Evolutionary conservation across 2,888 invertebrate species (phyloP).

Genomic region (Parnassius glacialis): DNA sequence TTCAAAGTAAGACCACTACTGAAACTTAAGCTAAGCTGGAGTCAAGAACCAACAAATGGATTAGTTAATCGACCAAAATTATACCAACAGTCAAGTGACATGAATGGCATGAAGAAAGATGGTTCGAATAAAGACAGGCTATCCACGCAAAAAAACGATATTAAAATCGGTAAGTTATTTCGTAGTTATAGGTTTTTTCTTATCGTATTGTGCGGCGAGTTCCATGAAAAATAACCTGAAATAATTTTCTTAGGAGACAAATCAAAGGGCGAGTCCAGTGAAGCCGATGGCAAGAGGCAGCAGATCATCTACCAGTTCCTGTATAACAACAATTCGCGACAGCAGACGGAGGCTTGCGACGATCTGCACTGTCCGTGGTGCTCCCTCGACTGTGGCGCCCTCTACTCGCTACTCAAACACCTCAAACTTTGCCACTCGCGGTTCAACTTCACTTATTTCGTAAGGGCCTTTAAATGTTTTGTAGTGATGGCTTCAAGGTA

Average conservation of each 20-base stretch:
- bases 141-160: constrained; percentile 53
- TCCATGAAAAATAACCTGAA: too few relatives aligned
- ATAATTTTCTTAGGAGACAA: constrained; percentile 49
- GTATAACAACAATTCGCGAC: constrained; percentile 96
- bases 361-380: constrained; percentile 98
- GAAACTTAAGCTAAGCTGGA: constrained; percentile 93
- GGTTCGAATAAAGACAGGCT: constrained; percentile 54
- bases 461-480: constrained; percentile 67
- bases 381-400: constrained; percentile 90
- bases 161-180: constrained; percentile 53
- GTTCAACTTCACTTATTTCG: constrained; percentile 95
- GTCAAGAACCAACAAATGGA: constrained; percentile 85
- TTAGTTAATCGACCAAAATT: constrained; percentile 85
- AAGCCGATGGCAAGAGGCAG: constrained; percentile 72
- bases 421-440: constrained; percentile 95
- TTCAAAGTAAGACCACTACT: constrained; percentile 90
- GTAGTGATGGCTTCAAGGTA: too few relatives aligned
- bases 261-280: constrained; percentile 45
- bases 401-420: constrained; percentile 95
- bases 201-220: too few relatives aligned
- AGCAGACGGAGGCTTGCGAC: constrained; percentile 96
- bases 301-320: constrained; percentile 97
- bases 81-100: constrained; percentile 64
- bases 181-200: too few relatives aligned
- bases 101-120: constrained; percentile 64